Evolutionary conservation across 2,113 vertebrate species (phyloP), one percentile per base, ranked within the genome.

Genomic region (Brachionichthys hirsutus): DNA sequence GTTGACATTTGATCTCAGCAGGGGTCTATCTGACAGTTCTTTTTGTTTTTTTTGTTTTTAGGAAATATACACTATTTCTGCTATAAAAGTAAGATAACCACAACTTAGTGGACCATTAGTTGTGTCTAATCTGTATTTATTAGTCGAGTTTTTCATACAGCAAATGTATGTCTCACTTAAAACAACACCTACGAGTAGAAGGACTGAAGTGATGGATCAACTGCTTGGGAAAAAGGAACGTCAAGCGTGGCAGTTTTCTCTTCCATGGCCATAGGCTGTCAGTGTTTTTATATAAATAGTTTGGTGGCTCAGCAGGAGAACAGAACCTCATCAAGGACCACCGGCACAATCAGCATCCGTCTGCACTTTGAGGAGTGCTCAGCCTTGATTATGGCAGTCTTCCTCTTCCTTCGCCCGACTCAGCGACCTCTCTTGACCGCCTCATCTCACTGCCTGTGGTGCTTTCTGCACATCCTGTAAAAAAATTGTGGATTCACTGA

Each of bases 241-340:
- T 67, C n/a, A 52, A 57, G 67, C 50, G 60, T 58, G 71, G 82
- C 80, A 68, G 51, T 82, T 80, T 82, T 72, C 48, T 75, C 78
- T 71, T 78, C 79, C 80, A 0, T 67, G 71, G 49, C 83, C 38
- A 53, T 40, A 43, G 81, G 73, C 61, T 72, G 77, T 62, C 70
- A 52, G 48, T 46, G 54, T 75, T 62, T 73, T 77, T 74, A 17
- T 79, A 78, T 73, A 83, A 87, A 82, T 80, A 75, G 77, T 85
- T 75, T 80, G 83, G 85, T 74, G 66, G 66, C 85, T 84, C 83
- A 72, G 81, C 80, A 81, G 78, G 84, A 87, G 77, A 79, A 52
- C 42, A 65, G 54, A 79, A 82, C 84, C 88, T 89, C 74, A 90
- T 90, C 88, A 91, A 83, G 52, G 67, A 70, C 70, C 69, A 78